These are phyloP conservation scores for Electrona antarctica DNA, from an alignment of 2,113 vertebrate genomes.

Conservation along the genomic window DNA sequence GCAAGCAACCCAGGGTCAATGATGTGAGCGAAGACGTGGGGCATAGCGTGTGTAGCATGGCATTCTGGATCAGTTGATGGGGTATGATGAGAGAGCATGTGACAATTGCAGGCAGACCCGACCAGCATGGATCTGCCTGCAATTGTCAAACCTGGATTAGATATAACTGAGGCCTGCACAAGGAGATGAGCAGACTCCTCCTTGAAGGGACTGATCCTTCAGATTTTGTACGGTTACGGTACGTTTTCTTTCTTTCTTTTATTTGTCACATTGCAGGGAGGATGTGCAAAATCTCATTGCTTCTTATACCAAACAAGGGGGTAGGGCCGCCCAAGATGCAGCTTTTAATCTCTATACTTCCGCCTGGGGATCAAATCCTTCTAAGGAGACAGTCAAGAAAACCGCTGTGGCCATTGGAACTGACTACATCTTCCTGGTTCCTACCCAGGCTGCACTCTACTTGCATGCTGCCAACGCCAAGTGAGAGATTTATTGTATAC, in stretches of 20 bases:
- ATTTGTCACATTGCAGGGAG: constrained; percentile 54
- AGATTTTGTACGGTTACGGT: too few species aligned
- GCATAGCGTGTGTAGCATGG: too few species aligned
- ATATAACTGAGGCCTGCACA: too few species aligned
- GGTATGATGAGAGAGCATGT: too few species aligned
- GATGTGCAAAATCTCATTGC: constrained; percentile 68
- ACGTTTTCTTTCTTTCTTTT: background rate
- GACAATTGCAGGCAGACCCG: too few species aligned
- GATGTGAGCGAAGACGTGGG: too few species aligned
- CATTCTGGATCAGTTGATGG: too few species aligned
- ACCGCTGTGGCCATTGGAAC: constrained; percentile 79
- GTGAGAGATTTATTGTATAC: constrained; percentile 65
- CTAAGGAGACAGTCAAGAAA: constrained; percentile 76
- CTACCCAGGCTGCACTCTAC: constrained; percentile 73
- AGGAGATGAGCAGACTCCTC: too few species aligned
- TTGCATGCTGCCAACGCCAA: constrained; percentile 75
- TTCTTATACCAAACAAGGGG: constrained; percentile 71
- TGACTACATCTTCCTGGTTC: constrained; percentile 83
- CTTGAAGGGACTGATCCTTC: too few species aligned
- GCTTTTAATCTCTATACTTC: constrained; percentile 75
- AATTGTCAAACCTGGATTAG: too few species aligned
- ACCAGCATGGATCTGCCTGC: too few species aligned
- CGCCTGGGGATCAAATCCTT: constrained; percentile 62
- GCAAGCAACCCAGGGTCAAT: too few species aligned
- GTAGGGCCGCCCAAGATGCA: constrained; percentile 40